These are phyloP conservation scores for Sminthurinus signatus DNA, from an alignment of 1,140 invertebrate species.

Conservation along the genomic window DNA sequence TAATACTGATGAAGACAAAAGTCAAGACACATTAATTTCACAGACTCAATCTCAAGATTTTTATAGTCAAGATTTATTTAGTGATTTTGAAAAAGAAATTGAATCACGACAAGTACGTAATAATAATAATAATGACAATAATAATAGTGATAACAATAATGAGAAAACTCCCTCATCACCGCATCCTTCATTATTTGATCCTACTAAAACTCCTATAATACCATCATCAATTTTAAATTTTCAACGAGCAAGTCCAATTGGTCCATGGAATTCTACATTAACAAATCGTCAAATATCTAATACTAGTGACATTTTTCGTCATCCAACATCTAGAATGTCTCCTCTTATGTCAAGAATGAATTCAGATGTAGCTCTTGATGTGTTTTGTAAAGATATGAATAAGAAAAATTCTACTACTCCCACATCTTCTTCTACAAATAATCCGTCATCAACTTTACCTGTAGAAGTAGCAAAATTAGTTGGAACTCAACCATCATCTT, in stretches of 20 bases:
- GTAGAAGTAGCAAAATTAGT: slow-evolving; percentile 20
- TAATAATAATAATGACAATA: no score
- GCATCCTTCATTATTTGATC: neutral
- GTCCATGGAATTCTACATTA: neutral
- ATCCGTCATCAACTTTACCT: no score
- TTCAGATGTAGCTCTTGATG: slow-evolving; percentile 13
- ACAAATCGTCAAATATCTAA: no score
- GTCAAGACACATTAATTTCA: no score
- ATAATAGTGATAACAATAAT: no score
- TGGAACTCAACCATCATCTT: neutral
- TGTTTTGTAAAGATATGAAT: slow-evolving; percentile 5
- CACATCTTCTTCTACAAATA: no score
- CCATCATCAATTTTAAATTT: neutral
- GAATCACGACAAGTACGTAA: no score
- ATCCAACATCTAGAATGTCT: neutral
- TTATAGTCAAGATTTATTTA: slow-evolving; percentile 15
- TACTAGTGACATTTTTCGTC: no score
- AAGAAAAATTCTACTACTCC: neutral
- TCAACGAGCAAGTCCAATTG: neutral
- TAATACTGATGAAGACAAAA: no score
- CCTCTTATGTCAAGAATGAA: slow-evolving; percentile 4
- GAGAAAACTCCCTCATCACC: no score
- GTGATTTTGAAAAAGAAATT: neutral
- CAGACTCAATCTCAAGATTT: slow-evolving; percentile 30
- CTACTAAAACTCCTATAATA: slow-evolving; percentile 4